phyloP scores from a whole-genome alignment of 2,113 vertebrate genomes.

The Carettochelys insculpta region DNA sequence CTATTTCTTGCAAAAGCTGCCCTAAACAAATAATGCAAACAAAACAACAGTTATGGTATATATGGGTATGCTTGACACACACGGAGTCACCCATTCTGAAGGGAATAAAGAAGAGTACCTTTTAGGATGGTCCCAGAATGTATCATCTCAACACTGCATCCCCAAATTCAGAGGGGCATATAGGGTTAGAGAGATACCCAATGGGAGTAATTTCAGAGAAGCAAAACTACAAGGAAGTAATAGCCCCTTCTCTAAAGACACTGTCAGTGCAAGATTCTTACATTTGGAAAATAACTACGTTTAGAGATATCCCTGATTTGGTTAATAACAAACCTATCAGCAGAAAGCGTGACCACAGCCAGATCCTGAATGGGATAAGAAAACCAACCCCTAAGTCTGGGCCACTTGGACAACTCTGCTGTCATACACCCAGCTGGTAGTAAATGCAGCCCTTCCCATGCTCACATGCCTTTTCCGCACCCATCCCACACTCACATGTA shows the following conservation, averaged over 20 bases:
- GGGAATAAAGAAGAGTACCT: background rate
- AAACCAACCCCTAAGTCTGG: background rate
- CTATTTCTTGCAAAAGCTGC: background rate
- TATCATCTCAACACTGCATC: conserved; percentile 10
- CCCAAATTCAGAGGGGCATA: background rate
- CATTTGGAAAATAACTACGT: background rate
- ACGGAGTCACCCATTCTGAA: background rate
- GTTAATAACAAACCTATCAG: background rate
- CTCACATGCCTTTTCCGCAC: conserved; percentile 13
- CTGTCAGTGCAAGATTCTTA: background rate
- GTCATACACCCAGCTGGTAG: background rate
- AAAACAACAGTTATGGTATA: background rate
- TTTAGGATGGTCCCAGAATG: background rate
- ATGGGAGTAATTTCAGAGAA: background rate
- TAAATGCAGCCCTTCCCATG: background rate
- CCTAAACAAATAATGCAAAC: background rate
- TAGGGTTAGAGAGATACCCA: background rate
- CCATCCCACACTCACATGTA: background rate
- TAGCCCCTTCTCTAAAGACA: background rate
- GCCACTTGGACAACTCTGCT: background rate
- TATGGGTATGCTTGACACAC: fast-evolving
- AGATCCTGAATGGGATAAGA: background rate
- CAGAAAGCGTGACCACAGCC: fast-evolving
- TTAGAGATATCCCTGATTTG: background rate
- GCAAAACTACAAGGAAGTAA: background rate